phyloP scores from a whole-genome alignment of 2,113 vertebrate genomes.

The Phyllostomus discolor region DNA sequence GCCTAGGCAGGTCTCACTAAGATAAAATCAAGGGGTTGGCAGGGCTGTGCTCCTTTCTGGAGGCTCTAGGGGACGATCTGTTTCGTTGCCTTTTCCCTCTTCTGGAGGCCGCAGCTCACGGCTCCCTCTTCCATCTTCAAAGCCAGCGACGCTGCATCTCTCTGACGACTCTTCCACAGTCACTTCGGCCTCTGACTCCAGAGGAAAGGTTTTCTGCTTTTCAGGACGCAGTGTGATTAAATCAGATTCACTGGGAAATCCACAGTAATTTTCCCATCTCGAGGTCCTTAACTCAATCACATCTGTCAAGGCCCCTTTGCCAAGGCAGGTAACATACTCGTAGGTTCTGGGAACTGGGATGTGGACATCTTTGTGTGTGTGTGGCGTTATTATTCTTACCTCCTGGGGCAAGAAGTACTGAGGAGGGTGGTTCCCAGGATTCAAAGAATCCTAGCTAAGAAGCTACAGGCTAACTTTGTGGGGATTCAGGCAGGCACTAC shows the following conservation, averaged over 20 bases:
- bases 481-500: neutral
- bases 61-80: neutral
- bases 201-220: neutral
- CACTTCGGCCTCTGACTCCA: neutral
- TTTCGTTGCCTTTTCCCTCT: neutral
- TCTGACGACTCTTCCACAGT: neutral
- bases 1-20: too few species aligned
- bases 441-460: neutral
- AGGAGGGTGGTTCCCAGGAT: neutral
- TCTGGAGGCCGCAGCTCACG: neutral
- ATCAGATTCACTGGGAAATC: neutral
- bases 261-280: neutral
- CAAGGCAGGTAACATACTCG: neutral
- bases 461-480: neutral
- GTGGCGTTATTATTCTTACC: neutral
- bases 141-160: neutral
- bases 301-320: neutral
- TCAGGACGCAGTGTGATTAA: neutral
- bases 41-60: too few species aligned
- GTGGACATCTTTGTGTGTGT: too few species aligned
- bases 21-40: too few species aligned
- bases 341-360: too few species aligned
- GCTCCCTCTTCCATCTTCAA: neutral
- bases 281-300: too few species aligned
- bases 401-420: neutral